Percentiles rank a stretch among this genome's conserved stretches.
Evolutionary conservation across 2,113 vertebrate species (phyloP).

Genomic region (Porphyrio hochstetteri): DNA sequence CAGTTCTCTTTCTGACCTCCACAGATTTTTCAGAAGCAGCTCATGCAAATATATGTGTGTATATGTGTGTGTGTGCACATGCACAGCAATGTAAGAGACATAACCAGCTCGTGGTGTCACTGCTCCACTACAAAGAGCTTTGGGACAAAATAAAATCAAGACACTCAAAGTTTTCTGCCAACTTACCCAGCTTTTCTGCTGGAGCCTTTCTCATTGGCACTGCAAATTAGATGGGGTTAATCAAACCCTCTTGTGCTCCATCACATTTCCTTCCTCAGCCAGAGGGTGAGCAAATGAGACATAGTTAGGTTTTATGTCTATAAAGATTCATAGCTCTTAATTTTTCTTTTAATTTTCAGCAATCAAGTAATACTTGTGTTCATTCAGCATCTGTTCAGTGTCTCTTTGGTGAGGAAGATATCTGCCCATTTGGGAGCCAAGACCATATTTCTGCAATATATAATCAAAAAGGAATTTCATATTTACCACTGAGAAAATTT

Average conservation of each 20-base stretch:
- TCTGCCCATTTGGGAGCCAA: not conserved
- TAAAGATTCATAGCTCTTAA: not conserved
- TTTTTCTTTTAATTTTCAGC: slow-evolving; percentile 23
- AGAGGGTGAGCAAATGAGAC: not conserved
- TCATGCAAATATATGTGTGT: not conserved
- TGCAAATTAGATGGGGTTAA: not conserved
- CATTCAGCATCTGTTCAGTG: slow-evolving; percentile 24
- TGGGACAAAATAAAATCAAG: not conserved
- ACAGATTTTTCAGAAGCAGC: not conserved
- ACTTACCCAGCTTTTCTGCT: not conserved
- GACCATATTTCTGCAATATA: not conserved
- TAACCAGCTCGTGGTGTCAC: not conserved
- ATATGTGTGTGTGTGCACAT: accelerated
- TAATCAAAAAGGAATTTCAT: not conserved
- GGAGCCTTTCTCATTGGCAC: not conserved
- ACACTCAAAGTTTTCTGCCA: not conserved
- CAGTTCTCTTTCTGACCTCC: not conserved
- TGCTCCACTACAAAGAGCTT: not conserved
- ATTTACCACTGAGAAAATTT: not conserved
- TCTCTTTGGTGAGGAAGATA: not conserved
- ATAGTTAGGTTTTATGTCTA: not conserved
- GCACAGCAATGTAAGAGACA: not conserved
- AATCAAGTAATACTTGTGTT: not conserved
- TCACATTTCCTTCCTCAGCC: not conserved
- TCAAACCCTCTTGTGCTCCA: not conserved